Conservation (phyloP, 2,113 vertebrate genomes). For the Oreochromis tanganicae region DNA sequence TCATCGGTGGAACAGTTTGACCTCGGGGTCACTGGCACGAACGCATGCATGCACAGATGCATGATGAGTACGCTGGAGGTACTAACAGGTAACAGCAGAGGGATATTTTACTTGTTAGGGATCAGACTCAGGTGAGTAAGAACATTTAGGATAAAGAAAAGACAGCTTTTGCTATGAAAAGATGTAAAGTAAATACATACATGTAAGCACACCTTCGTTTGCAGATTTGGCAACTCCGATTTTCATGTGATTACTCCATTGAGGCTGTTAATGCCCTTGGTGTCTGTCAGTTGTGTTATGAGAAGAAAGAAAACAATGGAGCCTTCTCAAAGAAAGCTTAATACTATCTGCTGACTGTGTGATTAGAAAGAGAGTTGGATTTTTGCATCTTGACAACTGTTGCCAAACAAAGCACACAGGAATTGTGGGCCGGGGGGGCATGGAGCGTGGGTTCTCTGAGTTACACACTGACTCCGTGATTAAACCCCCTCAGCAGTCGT, state of each 20-base stretch:
- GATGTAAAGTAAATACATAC: background rate
- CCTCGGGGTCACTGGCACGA: slow-evolving; percentile 31
- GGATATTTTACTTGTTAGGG: background rate
- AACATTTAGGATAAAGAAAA: background rate
- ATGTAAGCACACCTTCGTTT: background rate
- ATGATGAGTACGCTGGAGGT: background rate
- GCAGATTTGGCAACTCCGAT: slow-evolving; percentile 12
- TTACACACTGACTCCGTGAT: slow-evolving; percentile 19
- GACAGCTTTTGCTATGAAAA: background rate
- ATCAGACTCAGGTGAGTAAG: slow-evolving; percentile 28
- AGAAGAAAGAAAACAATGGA: slow-evolving; percentile 12
- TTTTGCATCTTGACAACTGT: slow-evolving; percentile 67
- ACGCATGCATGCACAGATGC: background rate
- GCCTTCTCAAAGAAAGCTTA: slow-evolving; percentile 47
- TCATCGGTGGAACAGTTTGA: slow-evolving; percentile 58
- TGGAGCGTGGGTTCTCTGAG: background rate
- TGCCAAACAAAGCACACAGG: slow-evolving; percentile 46
- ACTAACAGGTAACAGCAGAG: background rate
- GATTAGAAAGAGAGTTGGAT: slow-evolving; percentile 63
- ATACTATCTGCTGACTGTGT: slow-evolving; percentile 55
- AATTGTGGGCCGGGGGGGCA: background rate
- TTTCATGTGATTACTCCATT: background rate
- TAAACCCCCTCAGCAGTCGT: slow-evolving; percentile 31
- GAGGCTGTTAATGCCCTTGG: slow-evolving; percentile 13
- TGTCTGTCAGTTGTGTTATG: slow-evolving; percentile 42